Evolutionary conservation across 2,113 vertebrate species (phyloP), one percentile per base, ranked within the genome.

Genomic region (Sitta europaea): DNA sequence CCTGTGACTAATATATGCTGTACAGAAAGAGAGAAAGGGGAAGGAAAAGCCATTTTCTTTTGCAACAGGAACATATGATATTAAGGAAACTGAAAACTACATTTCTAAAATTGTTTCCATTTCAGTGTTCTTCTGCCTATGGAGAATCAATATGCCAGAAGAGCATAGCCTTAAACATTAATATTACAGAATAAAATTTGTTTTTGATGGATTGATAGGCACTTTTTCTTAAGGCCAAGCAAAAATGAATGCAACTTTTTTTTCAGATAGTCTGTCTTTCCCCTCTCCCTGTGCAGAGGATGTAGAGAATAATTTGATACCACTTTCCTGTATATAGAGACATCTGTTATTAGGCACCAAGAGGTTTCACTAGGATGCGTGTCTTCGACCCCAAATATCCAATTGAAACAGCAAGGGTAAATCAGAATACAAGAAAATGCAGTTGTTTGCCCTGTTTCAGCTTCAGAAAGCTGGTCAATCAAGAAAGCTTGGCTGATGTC

Each of bases 21-120:
- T 9, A 40, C 33, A 86, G 53, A 86, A 90, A 72, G 47, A 71
- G 24, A 72, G 35, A 89, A 74, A 31, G 47, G 29, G 57, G 63
- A 92, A 71, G 59, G 35, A 97, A 96, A 89, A 97, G 57, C n/a
- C 88, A 92, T 97, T 98, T 98, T 97, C 95, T 93, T 97, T 97
- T 23, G 33, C 83, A 96, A 97, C 68, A 92, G 93, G 91, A 93
- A 82, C 90, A 87, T 94, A 87, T 47, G 90, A 97, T 97, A 98
- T 97, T 97, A 98, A 97, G 96, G 95, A 97, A 98, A 97, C 92
- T 68, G 86, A 97, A 98, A 97, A 98, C 96, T 97, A 93, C 96
- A 96, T 98, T 98, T 98, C 97, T 97, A 97, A 98, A 98, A 98
- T 96, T 98, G 97, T 98, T 98, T 98, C 97, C 90, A 98, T 98